Evolutionary conservation across 2,888 invertebrate species (phyloP).

Genomic region (Lasioglossum leucozonium): DNA sequence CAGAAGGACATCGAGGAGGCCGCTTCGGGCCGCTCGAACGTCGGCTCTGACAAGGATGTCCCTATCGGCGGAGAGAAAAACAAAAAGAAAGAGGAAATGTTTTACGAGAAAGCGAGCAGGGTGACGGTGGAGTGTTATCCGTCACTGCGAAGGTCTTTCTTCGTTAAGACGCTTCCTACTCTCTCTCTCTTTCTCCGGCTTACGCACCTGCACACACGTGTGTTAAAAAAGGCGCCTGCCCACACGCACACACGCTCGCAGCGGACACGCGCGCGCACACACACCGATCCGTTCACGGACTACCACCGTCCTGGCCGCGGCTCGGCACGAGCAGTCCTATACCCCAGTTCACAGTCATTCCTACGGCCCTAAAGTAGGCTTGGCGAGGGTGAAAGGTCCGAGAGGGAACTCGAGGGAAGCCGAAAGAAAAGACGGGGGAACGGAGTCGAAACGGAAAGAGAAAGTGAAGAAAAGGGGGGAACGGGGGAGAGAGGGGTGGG

Average conservation of each 20-base stretch:
- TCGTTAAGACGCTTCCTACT: constrained; percentile 72
- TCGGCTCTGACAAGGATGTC: neutral
- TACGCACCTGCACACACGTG: constrained; percentile 73
- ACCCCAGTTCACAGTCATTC: constrained; percentile 77
- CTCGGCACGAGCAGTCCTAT: constrained; percentile 71
- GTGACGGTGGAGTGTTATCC: constrained; percentile 33
- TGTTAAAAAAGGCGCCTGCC: constrained; percentile 63
- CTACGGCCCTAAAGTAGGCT: constrained; percentile 44
- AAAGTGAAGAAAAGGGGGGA: constrained; percentile 40
- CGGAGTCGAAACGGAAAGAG: constrained; percentile 49
- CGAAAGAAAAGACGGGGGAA: constrained; percentile 39
- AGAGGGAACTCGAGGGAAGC: constrained; percentile 40
- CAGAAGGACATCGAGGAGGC: neutral
- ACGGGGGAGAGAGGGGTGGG: constrained; percentile 21
- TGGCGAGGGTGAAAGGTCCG: constrained; percentile 52
- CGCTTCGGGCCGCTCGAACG: neutral
- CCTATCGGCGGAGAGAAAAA: neutral
- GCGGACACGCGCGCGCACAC: constrained; percentile 7
- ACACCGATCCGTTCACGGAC: constrained; percentile 50
- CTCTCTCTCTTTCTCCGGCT: constrained; percentile 60
- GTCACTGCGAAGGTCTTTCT: constrained; percentile 65
- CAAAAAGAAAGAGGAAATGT: neutral
- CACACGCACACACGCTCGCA: constrained; percentile 36
- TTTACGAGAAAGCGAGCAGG: constrained; percentile 16
- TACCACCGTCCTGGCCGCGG: constrained; percentile 70